These are phyloP conservation scores for Drosophila serrata DNA, from an alignment of 1,140 invertebrate genomes.

Conservation along the genomic window DNA sequence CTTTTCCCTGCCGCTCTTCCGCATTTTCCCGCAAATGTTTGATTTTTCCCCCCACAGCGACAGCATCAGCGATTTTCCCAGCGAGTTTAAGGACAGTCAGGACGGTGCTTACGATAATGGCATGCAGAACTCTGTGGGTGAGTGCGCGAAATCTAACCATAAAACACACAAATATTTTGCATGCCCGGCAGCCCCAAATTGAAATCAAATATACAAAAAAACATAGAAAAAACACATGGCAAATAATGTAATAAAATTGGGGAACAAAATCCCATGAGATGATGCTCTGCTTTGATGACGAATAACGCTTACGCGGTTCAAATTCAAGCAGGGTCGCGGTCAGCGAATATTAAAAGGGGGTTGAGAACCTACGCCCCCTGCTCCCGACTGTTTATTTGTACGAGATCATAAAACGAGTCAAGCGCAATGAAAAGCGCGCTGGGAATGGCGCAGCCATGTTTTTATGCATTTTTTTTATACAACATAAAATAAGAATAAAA, in stretches of 20 bases:
- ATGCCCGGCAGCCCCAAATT: conserved; percentile 60
- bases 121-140: conserved; percentile 88
- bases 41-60: conserved; percentile 71
- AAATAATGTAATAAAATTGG: conserved; percentile 78
- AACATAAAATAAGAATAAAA: conserved; percentile 1
- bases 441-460: conserved; percentile 17
- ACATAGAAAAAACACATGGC: conserved; percentile 42
- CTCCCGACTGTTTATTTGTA: not conserved
- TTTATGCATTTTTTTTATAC: conserved; percentile 40
- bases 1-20: not conserved
- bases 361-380: not conserved
- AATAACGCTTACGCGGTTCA: conserved; percentile 54
- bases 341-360: conserved; percentile 3
- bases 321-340: conserved; percentile 20
- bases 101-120: conserved; percentile 85
- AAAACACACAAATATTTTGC: conserved; percentile 74
- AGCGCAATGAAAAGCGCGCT: conserved; percentile 34
- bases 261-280: conserved; percentile 46
- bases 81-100: conserved; percentile 86
- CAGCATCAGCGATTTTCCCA: conserved; percentile 87
- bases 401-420: conserved; percentile 60
- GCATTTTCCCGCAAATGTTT: not conserved
- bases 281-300: conserved; percentile 62
- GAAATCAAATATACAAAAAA: conserved; percentile 62
- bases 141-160: conserved; percentile 50